A percentile compares a stretch with the other conserved stretches of the same genome.
phyloP scores from a whole-genome alignment of 2,888 invertebrate genomes.

The Eupithecia centaureata region DNA sequence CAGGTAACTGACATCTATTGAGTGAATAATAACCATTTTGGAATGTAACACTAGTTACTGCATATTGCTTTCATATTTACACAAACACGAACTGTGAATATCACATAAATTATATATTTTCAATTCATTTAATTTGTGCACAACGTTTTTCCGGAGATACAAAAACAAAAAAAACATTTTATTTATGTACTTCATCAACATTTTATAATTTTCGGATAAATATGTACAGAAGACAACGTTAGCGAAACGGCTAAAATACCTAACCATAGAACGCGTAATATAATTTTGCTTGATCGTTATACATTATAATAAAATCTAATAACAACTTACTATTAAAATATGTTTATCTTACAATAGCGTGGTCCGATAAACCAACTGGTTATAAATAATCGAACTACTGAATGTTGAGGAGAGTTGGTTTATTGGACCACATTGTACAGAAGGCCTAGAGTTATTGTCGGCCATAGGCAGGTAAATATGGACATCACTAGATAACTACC shows the following conservation, averaged over 20 bases:
- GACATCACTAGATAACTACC: conserved; percentile 5
- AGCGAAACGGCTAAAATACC: conserved; percentile 47
- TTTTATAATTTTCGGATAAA: conserved; percentile 55
- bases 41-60: conserved; percentile 77
- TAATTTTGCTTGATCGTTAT: conserved; percentile 75
- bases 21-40: conserved; percentile 65
- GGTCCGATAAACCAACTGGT: conserved; percentile 48
- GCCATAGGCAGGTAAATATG: conserved; percentile 11
- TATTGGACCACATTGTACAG: conserved; percentile 27
- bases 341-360: conserved; percentile 74
- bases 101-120: conserved; percentile 47
- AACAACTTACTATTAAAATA: conserved; percentile 81
- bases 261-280: conserved; percentile 58
- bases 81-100: conserved; percentile 53
- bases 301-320: conserved; percentile 76
- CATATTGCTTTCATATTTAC: conserved; percentile 63
- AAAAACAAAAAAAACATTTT: conserved; percentile 51
- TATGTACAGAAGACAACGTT: conserved; percentile 70
- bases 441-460: conserved; percentile 33
- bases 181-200: conserved; percentile 46
- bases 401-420: conserved; percentile 21
- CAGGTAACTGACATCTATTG: conserved; percentile 57
- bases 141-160: conserved; percentile 59
- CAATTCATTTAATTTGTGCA: conserved; percentile 67
- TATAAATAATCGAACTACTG: conserved; percentile 20